phyloP scores from a whole-genome alignment of 2,888 invertebrate species.

The Autographa pulchrina region DNA sequence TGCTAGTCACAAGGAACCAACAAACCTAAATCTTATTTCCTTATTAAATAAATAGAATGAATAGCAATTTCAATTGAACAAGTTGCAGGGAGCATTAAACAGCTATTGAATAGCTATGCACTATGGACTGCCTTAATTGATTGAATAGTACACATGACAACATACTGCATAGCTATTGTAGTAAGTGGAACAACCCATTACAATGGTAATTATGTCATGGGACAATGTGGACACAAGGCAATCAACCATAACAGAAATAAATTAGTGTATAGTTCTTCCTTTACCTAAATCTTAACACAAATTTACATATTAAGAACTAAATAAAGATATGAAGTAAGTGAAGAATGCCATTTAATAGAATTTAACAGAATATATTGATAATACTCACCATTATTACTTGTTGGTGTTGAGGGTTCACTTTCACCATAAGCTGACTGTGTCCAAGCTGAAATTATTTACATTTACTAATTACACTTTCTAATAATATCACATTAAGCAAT shows the following conservation, averaged over 20 bases:
- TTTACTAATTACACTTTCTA: not conserved
- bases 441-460: conserved; percentile 90
- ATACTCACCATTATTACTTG: conserved; percentile 83
- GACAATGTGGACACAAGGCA: not conserved
- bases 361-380: conserved; percentile 6
- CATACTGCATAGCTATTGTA: not conserved
- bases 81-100: conserved; percentile 18
- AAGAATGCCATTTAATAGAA: too few relatives aligned
- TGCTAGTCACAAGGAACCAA: not conserved
- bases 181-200: not conserved
- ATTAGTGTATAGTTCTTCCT: too few relatives aligned
- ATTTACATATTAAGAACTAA: not conserved
- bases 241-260: too few relatives aligned
- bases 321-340: too few relatives aligned
- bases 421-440: conserved; percentile 90
- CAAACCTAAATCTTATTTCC: not conserved
- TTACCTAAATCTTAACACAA: not conserved
- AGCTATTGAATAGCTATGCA: conserved; percentile 18
- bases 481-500: too few relatives aligned
- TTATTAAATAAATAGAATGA: conserved; percentile 11
- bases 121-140: conserved; percentile 38
- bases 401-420: conserved; percentile 88
- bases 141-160: conserved; percentile 18
- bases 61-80: conserved; percentile 31
- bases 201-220: not conserved